Evolutionary conservation across 2,888 invertebrate species (phyloP).

Genomic region (Gortyna flavago): DNA sequence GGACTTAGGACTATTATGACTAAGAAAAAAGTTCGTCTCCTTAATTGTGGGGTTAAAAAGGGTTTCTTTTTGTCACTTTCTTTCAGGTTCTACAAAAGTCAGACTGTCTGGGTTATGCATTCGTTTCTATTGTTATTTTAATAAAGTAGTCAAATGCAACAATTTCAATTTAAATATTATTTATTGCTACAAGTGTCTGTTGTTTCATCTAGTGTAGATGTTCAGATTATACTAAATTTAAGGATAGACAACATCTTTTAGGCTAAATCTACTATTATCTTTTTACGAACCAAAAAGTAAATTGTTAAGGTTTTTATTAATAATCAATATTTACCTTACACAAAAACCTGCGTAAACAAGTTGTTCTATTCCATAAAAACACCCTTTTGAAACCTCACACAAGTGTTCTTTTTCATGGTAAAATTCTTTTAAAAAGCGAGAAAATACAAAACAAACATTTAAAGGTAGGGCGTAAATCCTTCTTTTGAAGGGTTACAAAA

Average conservation of each 20-base stretch:
- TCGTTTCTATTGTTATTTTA: neutral
- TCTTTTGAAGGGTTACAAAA: slow-evolving; percentile 21
- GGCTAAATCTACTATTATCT: neutral
- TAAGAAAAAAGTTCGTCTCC: neutral
- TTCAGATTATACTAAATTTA: neutral
- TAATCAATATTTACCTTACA: neutral
- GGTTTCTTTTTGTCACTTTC: neutral
- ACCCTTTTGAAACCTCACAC: neutral
- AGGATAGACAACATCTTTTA: neutral
- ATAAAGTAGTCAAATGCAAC: neutral
- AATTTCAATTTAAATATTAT: too few species aligned
- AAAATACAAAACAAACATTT: slow-evolving; percentile 4
- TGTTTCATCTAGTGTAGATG: too few species aligned
- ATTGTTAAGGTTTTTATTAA: too few species aligned
- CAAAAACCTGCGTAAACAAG: neutral
- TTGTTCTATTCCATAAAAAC: neutral
- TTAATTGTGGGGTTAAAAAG: neutral
- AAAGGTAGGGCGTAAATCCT: slow-evolving; percentile 18
- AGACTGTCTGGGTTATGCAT: neutral
- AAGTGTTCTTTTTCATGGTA: neutral
- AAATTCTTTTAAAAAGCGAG: neutral
- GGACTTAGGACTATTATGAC: neutral
- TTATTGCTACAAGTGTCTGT: too few species aligned
- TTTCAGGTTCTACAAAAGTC: neutral
- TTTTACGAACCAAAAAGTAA: neutral